A percentile compares a stretch with the other conserved stretches of the same genome.
Conservation (phyloP, 1,140 invertebrate species). For the Drosophila tani region DNA sequence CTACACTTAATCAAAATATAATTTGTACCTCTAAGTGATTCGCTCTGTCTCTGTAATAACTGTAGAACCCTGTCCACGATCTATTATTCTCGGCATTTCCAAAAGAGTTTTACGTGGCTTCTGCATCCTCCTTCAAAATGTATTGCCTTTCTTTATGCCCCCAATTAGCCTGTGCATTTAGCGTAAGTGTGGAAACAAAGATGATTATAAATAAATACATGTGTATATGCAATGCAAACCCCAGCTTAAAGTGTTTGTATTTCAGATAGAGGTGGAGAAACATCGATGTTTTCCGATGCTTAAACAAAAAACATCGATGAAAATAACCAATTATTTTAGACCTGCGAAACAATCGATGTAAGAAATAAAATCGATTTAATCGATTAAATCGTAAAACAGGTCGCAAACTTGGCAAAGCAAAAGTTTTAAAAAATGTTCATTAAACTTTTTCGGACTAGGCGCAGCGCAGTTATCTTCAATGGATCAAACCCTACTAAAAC, state of each 20-base stretch:
- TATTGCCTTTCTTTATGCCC: slow-evolving; percentile 51
- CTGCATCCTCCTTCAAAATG: slow-evolving; percentile 2
- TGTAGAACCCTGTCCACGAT: slow-evolving; percentile 18
- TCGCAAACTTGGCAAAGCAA: too few species aligned
- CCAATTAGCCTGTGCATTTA: slow-evolving; percentile 58
- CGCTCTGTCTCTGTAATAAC: slow-evolving; percentile 21
- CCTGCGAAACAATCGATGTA: too few species aligned
- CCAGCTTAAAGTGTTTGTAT: background rate
- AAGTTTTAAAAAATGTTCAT: too few species aligned
- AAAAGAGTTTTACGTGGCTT: slow-evolving; percentile 21
- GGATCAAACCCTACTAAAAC: too few species aligned
- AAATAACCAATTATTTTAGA: too few species aligned
- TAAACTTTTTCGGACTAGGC: too few species aligned
- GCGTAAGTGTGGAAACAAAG: slow-evolving; percentile 51
- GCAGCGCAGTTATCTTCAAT: too few species aligned
- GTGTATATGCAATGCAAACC: slow-evolving; percentile 50
- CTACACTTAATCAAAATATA: slow-evolving; percentile 63
- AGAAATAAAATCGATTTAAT: too few species aligned
- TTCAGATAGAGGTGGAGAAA: too few species aligned
- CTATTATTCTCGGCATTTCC: slow-evolving; percentile 33
- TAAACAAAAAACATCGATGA: too few species aligned
- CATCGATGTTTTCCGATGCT: too few species aligned
- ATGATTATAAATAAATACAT: slow-evolving; percentile 49
- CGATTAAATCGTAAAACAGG: too few species aligned
- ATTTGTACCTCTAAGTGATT: slow-evolving; percentile 63